Base-by-base conservation (phyloP, 2,113 vertebrate genomes). In the Syngnathus typhle region DNA sequence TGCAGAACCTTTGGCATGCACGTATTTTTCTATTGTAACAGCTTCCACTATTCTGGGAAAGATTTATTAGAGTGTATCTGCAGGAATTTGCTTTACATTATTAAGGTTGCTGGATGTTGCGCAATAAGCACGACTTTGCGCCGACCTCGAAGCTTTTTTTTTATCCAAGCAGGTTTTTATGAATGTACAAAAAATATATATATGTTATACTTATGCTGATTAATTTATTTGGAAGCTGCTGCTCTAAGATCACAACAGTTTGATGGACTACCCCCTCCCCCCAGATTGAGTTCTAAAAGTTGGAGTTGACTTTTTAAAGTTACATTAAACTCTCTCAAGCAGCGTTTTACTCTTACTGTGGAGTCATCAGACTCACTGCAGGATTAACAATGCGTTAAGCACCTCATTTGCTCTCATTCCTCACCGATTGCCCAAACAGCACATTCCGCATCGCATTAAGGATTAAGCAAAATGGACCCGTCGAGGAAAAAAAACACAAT, bases 371-470 rank as follows among this genome's bases (percentile, higher is more conserved):
- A 73, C 66, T 78, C 70, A 43, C 61, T 82, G 75, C 74, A 84
- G 80, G 79, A 88, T 88, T 87, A 84, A 88, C 85, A 72, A 88
- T 77, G 82, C 83, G 81, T 82, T 85, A 73, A 77, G 74, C 52
- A 61, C 83, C 79, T 80, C 78, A 83, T 81, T 82, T 75, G 79
- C 65, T 64, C 73, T 76, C 73, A 70, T 85, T 81, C 73, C 82
- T 85, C 77, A 84, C 81, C 85, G 66, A 81, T 56, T 70, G 71
- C 73, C 64, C 56, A 27, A 4, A 67, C 63, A 65, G 65, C 67
- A 76, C 71, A 74, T 82, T 79, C 64, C 67, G 71, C 55, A 19
- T 27, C 21, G 68, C 60, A 44, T 65, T 65, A 75, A 84, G 74
- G 72, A 67, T 83, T 52, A 66, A 37, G 27, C 51, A 39, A 64